Evolutionary conservation across 1,140 invertebrate genomes (phyloP).

Genomic region (Drosophila kohkoa): DNA sequence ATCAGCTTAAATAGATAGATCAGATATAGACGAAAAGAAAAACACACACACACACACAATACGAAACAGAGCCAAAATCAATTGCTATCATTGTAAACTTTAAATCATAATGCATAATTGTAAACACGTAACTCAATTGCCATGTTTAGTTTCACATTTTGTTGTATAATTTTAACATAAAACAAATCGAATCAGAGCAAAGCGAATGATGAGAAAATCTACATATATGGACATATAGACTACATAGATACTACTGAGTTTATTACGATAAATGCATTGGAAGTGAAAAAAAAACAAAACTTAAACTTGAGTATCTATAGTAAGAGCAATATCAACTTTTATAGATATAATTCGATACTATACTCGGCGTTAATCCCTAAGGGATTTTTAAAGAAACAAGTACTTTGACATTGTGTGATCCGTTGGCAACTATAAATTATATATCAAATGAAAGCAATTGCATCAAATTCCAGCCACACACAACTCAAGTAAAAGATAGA

Average conservation of each 20-base stretch:
- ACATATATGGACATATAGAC: slow-evolving; percentile 2
- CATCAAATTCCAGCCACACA: slow-evolving; percentile 9
- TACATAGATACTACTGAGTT: background rate
- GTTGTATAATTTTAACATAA: slow-evolving; percentile 38
- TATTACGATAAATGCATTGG: background rate
- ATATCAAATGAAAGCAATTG: slow-evolving; percentile 4
- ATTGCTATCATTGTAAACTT: slow-evolving; percentile 15
- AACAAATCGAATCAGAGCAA: background rate
- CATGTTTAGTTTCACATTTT: slow-evolving; percentile 36
- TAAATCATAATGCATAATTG: slow-evolving; percentile 29
- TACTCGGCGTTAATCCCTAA: background rate
- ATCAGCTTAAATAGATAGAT: slow-evolving; percentile 2
- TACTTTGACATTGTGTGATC: background rate
- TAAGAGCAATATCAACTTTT: background rate
- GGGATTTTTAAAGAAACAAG: background rate
- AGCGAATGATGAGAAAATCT: too few relatives aligned
- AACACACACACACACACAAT: background rate
- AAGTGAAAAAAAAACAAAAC: background rate
- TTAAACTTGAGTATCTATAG: background rate
- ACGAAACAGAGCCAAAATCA: slow-evolving; percentile 21
- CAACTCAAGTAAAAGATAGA: background rate
- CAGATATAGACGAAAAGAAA: background rate
- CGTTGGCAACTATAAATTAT: background rate
- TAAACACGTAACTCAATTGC: slow-evolving; percentile 43
- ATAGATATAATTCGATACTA: background rate